These are phyloP conservation scores for Alethe diademata DNA, from an alignment of 2,113 vertebrate species.

Conservation along the genomic window DNA sequence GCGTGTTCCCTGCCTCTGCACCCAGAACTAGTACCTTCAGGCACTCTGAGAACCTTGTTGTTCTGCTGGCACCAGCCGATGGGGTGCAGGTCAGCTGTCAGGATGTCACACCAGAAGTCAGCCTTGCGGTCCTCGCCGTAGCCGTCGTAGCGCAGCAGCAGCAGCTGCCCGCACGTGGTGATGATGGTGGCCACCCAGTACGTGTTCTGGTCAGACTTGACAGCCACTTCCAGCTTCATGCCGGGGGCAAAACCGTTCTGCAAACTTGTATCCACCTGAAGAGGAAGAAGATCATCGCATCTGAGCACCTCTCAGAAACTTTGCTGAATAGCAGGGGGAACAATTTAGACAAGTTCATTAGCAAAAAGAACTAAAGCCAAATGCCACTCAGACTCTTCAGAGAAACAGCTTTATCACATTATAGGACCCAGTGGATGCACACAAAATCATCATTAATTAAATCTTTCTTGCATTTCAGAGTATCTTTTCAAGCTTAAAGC, in stretches of 20 bases:
- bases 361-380: neutral
- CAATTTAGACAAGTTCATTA: neutral
- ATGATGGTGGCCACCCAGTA: constrained; percentile 97
- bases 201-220: constrained; percentile 83
- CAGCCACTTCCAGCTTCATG: constrained; percentile 93
- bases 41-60: constrained; percentile 86
- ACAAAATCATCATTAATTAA: neutral
- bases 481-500: neutral
- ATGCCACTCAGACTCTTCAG: neutral
- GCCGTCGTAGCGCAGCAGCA: constrained; percentile 92
- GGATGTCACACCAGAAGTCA: constrained; percentile 97
- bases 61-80: constrained; percentile 94
- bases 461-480: neutral
- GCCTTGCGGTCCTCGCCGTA: constrained; percentile 92
- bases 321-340: neutral
- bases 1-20: neutral
- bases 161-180: constrained; percentile 93
- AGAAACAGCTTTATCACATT: neutral
- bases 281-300: neutral
- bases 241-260: constrained; percentile 94
- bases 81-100: constrained; percentile 90
- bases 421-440: neutral
- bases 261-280: constrained; percentile 91
- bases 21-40: constrained; percentile 82
- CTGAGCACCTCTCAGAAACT: neutral